phyloP scores from a whole-genome alignment of 2,888 invertebrate species.

The Limnephilus auricula region DNA sequence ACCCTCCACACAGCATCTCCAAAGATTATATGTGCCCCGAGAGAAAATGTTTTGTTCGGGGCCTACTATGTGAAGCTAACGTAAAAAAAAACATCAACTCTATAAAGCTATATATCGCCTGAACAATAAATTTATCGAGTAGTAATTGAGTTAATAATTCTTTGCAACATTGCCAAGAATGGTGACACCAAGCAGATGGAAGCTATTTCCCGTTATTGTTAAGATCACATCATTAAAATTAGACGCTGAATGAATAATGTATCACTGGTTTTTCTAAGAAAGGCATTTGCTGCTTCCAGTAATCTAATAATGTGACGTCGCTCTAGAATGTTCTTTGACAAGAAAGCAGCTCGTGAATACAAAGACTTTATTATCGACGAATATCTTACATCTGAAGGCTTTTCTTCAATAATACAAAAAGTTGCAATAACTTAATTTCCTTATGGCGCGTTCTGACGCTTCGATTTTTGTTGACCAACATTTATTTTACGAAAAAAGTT shows the following conservation, averaged over 20 bases:
- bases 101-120: not conserved
- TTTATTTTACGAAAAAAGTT: no score
- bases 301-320: not conserved
- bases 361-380: not conserved
- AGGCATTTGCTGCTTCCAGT: not conserved
- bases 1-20: no score
- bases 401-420: not conserved
- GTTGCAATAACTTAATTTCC: not conserved
- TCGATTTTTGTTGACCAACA: no score
- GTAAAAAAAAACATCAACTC: no score
- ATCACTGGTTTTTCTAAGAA: not conserved
- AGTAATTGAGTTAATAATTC: not conserved
- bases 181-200: not conserved
- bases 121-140: not conserved
- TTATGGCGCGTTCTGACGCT: not conserved
- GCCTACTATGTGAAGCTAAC: no score
- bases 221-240: constrained; percentile 2
- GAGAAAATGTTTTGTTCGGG: no score
- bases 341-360: not conserved
- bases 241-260: not conserved
- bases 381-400: not conserved
- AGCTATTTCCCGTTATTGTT: not conserved
- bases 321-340: not conserved
- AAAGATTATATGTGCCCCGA: no score
- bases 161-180: not conserved